Base-by-base conservation (phyloP, 2,888 invertebrate species). In the Heliconius erato region DNA sequence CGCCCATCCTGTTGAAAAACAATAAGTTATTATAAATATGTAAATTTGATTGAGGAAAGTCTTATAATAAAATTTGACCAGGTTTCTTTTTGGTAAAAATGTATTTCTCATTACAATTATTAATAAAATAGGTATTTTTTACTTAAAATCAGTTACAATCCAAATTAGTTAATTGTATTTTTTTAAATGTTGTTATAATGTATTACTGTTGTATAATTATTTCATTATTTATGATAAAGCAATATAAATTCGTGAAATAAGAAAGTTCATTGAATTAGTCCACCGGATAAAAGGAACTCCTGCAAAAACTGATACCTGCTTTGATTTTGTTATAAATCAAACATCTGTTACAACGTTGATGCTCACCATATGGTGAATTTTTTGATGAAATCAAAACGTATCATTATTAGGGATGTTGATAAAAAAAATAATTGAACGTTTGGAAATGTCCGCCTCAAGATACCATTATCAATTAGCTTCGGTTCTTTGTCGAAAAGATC, bases 391-490 rank as follows among this genome's bases (percentile, higher is more conserved):
- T 94, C 94, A 92, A 89, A 95, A 93, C 92, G 92, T 95, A 95
- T 95, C 92, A 95, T 95, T 95, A 95, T 90, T 89, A 89, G 92
- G 91, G 92, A 93, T 94, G 91, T 89, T 87, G 86, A 92, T 90
- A 95, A 94, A 94, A 95, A 93, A 89, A 91, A 49, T 9, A 91
- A 93, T 92, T 90, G 91, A 87, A 89, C 93, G 91, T 94, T 94
- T 93, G 94, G 94, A 92, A 93, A 93, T 92, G 94, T 95, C 94
- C 94, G 94, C 93, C 93, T 92, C 89, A 88, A 89, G 89, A 88
- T 89, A 88, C 91, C 92, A 95, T 95, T 94, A 95, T 95, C 95
- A 95, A 94, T 95, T 95, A 94, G 91, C 89, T 63, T 91, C 91
- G 92, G 92, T 92, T 91, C 91, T 91, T 93, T 92, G 94, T 93